Percentiles rank a stretch among this genome's conserved stretches.
Evolutionary conservation across 2,113 vertebrate genomes (phyloP).

Genomic region (Ciconia stormi): DNA sequence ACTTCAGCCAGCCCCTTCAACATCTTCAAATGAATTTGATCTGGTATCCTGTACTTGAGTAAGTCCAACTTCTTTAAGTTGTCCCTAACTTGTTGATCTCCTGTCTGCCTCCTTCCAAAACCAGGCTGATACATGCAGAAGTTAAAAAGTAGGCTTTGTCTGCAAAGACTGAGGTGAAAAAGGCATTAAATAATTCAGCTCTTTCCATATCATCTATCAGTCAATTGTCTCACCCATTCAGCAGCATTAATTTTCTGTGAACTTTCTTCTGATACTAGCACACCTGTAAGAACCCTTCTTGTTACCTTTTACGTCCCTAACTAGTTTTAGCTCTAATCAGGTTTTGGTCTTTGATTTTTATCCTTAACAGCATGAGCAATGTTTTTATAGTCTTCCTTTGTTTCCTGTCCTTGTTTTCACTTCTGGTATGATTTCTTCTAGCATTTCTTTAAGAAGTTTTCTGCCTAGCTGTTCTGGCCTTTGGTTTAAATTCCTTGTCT

Average conservation of each 20-base stretch:
- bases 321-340: background rate
- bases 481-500: background rate
- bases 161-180: background rate
- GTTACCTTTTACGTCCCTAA: background rate
- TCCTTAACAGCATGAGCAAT: background rate
- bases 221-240: background rate
- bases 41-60: background rate
- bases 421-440: background rate
- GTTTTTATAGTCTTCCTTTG: background rate
- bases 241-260: background rate
- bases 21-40: background rate
- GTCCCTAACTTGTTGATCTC: background rate
- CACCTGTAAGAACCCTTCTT: background rate
- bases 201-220: background rate
- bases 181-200: background rate
- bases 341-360: background rate
- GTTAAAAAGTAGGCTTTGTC: background rate
- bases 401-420: background rate
- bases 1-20: background rate
- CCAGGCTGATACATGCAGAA: background rate
- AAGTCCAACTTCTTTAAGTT: background rate
- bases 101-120: background rate
- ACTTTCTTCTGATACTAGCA: background rate
- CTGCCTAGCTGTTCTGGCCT: rapidly evolving
- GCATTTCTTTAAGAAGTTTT: background rate